These are phyloP conservation scores for Terrapene triunguis DNA, from an alignment of 2,113 vertebrate species.

Conservation along the genomic window DNA sequence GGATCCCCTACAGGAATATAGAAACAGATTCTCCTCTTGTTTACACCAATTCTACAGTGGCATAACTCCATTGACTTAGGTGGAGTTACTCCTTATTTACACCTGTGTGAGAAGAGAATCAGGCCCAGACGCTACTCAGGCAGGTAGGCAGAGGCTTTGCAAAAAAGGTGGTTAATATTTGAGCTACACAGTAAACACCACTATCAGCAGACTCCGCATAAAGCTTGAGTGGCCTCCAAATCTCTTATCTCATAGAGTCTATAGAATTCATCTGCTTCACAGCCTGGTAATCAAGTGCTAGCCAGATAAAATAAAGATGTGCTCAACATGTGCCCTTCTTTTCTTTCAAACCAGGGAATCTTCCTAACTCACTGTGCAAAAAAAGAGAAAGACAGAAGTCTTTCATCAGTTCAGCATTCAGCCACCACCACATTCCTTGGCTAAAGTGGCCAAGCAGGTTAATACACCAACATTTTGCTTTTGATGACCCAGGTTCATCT, in stretches of 20 bases:
- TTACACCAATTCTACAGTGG: neutral
- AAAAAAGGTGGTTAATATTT: neutral
- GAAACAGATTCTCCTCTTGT: neutral
- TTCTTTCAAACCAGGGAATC: neutral
- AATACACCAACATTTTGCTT: neutral
- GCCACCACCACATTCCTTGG: accelerated
- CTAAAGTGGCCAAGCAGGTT: neutral
- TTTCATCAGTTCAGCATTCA: neutral
- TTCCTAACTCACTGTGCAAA: neutral
- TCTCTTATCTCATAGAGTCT: neutral
- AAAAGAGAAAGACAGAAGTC: neutral
- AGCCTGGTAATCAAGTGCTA: neutral
- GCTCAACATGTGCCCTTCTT: neutral
- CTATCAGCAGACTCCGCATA: constrained; percentile 29
- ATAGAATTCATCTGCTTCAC: accelerated
- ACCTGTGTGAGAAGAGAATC: neutral
- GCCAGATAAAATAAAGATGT: neutral
- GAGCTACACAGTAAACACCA: neutral
- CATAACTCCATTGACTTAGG: accelerated
- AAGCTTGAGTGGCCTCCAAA: constrained; percentile 15
- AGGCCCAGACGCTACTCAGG: neutral
- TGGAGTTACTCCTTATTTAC: neutral
- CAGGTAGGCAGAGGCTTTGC: constrained; percentile 43
- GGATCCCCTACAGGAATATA: accelerated
- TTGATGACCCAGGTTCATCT: neutral